These are phyloP conservation scores for Drosophila borborema DNA, from an alignment of 2,888 invertebrate species.

Conservation along the genomic window DNA sequence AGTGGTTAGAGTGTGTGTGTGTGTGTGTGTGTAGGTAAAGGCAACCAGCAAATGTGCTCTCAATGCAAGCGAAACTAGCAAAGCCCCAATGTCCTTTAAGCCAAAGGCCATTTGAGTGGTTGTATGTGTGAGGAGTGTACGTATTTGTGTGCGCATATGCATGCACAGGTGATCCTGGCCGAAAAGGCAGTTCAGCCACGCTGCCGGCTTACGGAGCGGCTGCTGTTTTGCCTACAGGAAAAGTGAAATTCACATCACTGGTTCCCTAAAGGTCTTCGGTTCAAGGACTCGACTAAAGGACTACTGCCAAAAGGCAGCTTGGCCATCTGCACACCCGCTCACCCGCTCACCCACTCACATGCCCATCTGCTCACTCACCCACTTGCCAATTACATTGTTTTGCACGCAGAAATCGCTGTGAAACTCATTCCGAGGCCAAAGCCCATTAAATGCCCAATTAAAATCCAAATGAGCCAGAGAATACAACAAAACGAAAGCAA, in stretches of 20 bases:
- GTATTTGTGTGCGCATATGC: slow-evolving; percentile 14
- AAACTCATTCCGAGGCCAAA: slow-evolving; percentile 38
- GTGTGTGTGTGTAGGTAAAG: slow-evolving; percentile 6
- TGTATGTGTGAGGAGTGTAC: not conserved
- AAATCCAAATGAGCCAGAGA: slow-evolving; percentile 52
- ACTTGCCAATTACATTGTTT: slow-evolving; percentile 48
- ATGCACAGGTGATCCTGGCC: slow-evolving; percentile 24
- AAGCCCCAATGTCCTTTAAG: slow-evolving; percentile 55
- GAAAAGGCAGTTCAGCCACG: slow-evolving; percentile 29
- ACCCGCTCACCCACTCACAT: not conserved
- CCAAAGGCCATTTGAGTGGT: slow-evolving; percentile 34
- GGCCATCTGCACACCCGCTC: slow-evolving; percentile 6
- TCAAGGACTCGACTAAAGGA: slow-evolving; percentile 10
- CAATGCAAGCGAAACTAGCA: slow-evolving; percentile 14
- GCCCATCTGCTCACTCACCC: slow-evolving; percentile 1
- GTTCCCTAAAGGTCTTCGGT: slow-evolving; percentile 21
- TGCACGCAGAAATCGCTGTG: slow-evolving; percentile 18
- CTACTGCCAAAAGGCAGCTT: slow-evolving; percentile 12
- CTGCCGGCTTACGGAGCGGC: not conserved
- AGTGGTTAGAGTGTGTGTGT: slow-evolving; percentile 33
- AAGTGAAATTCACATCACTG: slow-evolving; percentile 49
- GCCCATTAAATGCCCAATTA: slow-evolving; percentile 59
- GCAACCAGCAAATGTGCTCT: slow-evolving; percentile 23
- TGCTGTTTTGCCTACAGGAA: slow-evolving; percentile 3
- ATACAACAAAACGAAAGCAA: slow-evolving; percentile 20